These are phyloP conservation scores for Caenorhabditis plicata DNA, from an alignment of 2,888 invertebrate species.

Conservation along the genomic window DNA sequence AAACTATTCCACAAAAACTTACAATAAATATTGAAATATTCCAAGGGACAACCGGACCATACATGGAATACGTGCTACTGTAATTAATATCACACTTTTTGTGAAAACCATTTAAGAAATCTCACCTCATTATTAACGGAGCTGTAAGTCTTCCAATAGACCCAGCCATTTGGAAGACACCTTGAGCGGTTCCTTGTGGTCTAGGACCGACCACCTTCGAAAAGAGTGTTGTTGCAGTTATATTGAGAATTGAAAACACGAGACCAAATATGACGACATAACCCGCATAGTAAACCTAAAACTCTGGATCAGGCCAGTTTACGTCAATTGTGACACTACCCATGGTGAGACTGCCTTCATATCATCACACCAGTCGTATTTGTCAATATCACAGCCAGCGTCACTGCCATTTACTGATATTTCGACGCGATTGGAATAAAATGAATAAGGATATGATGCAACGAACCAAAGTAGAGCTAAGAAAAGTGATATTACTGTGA, in stretches of 20 bases:
- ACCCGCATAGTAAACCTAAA: constrained; percentile 26
- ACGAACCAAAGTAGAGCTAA: constrained; percentile 14
- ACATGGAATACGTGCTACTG: constrained; percentile 14
- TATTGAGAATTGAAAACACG: constrained; percentile 29
- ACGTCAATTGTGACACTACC: constrained; percentile 1
- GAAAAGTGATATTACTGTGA: constrained; percentile 11
- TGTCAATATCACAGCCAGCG: constrained; percentile 27
- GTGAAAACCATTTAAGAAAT: too few relatives aligned
- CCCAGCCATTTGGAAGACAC: constrained; percentile 41
- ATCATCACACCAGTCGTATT: constrained; percentile 32
- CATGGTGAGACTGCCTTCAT: constrained; percentile 11
- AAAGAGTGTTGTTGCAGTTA: constrained; percentile 33
- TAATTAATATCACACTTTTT: too few relatives aligned
- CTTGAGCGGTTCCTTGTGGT: constrained; percentile 42
- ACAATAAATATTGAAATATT: constrained; percentile 18
- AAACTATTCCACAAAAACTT: not conserved
- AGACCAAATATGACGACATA: constrained; percentile 37
- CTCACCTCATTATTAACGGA: constrained; percentile 30
- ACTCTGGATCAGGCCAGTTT: not conserved
- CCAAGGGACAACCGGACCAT: constrained; percentile 25
- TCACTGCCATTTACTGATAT: constrained; percentile 19
- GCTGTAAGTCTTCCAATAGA: constrained; percentile 25
- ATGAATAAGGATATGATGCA: constrained; percentile 17
- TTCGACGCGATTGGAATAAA: constrained; percentile 15
- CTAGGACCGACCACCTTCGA: constrained; percentile 39